These are phyloP conservation scores for Stomatorhinus walkeri DNA, from an alignment of 2,797 vertebrate genomes.

Conservation along the genomic window DNA sequence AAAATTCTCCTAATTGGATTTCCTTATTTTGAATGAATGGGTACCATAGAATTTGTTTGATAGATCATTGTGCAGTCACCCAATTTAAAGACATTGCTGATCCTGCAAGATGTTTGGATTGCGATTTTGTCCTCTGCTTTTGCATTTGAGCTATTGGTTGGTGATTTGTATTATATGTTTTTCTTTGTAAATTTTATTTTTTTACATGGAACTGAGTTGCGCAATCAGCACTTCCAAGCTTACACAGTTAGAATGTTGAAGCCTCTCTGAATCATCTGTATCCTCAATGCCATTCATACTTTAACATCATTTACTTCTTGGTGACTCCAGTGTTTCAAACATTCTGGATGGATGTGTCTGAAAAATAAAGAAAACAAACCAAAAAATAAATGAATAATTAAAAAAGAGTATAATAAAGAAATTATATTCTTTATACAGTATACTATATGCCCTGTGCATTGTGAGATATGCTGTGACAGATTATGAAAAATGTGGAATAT, in stretches of 20 bases:
- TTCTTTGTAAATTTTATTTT: neutral
- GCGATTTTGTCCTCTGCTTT: neutral
- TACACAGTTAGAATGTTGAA: neutral
- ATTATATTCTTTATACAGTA: neutral
- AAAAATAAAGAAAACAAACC: neutral
- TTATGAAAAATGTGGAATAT: neutral
- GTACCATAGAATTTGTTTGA: neutral
- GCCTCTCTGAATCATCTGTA: neutral
- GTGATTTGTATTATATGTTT: neutral
- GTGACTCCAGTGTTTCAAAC: neutral
- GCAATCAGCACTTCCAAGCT: neutral
- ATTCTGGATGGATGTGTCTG: neutral
- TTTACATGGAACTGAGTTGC: neutral
- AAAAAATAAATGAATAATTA: neutral
- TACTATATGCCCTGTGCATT: neutral
- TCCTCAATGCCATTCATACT: neutral
- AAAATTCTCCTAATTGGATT: neutral
- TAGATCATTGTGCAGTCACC: neutral
- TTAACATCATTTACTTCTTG: neutral
- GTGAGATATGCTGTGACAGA: neutral
- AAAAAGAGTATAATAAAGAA: neutral
- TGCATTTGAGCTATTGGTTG: neutral
- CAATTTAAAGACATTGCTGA: neutral
- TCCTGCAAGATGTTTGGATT: neutral
- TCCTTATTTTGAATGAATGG: neutral